A percentile compares a stretch with the other conserved stretches of the same genome.
Evolutionary conservation across 2,888 invertebrate genomes (phyloP).

Genomic region (Chrysolina americana): DNA sequence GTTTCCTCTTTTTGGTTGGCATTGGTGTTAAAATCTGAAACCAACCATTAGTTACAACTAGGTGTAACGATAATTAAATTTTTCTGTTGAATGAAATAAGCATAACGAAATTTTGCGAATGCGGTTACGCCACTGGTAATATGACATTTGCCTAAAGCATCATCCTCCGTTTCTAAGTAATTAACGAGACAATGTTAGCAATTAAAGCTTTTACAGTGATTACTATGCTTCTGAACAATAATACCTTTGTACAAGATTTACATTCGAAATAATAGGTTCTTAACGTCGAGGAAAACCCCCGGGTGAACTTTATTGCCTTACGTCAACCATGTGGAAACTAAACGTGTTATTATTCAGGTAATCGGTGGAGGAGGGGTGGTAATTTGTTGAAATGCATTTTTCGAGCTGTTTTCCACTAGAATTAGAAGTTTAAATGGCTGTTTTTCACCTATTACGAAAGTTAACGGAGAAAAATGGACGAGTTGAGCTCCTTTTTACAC

Average conservation of each 20-base stretch:
- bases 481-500: slow-evolving; percentile 32
- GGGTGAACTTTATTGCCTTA: slow-evolving; percentile 43
- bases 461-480: slow-evolving; percentile 32
- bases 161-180: slow-evolving; percentile 51
- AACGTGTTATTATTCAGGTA: slow-evolving; percentile 27
- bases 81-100: too few species aligned
- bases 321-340: slow-evolving; percentile 29
- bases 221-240: slow-evolving; percentile 52
- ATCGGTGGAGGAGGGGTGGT: slow-evolving; percentile 29
- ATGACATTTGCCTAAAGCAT: slow-evolving; percentile 50
- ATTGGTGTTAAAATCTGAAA: too few species aligned
- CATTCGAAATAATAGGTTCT: slow-evolving; percentile 52
- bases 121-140: slow-evolving; percentile 33
- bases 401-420: slow-evolving; percentile 32
- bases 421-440: slow-evolving; percentile 35
- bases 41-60: too few species aligned
- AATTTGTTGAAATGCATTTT: slow-evolving; percentile 37
- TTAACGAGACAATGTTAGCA: slow-evolving; percentile 54
- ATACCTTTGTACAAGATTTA: slow-evolving; percentile 49
- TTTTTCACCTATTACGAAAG: slow-evolving; percentile 34
- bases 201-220: slow-evolving; percentile 54
- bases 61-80: too few species aligned
- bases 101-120: background rate
- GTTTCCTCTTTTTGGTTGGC: too few species aligned
- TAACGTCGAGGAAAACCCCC: slow-evolving; percentile 47